A percentile compares a stretch with the other conserved stretches of the same genome.
phyloP scores from a whole-genome alignment of 2,888 invertebrate species.

The Resseliella maxima region DNA sequence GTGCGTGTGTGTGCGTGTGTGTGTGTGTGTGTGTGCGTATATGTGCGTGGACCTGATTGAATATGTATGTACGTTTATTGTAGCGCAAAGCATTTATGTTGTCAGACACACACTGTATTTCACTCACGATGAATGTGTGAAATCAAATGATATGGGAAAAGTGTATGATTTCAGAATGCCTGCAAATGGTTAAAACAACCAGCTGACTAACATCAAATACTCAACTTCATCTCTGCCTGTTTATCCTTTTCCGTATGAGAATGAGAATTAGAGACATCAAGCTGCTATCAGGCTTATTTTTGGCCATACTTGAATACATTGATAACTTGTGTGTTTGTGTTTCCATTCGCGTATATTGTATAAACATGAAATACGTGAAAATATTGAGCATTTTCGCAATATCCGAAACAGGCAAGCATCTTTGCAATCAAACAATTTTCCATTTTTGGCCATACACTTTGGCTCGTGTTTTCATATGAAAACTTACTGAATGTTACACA shows the following conservation, averaged over 20 bases:
- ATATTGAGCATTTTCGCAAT: slow-evolving; percentile 40
- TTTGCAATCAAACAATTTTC: neutral
- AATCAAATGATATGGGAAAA: neutral
- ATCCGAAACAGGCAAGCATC: slow-evolving; percentile 7
- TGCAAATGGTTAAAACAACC: neutral
- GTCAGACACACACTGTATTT: neutral
- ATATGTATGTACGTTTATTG: neutral
- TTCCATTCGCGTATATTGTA: neutral
- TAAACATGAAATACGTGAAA: slow-evolving; percentile 6
- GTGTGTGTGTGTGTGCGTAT: neutral
- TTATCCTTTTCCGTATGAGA: neutral
- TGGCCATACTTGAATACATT: neutral
- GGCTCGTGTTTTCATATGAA: neutral
- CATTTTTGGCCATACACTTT: neutral
- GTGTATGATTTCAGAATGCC: neutral
- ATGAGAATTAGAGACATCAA: neutral
- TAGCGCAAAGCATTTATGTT: neutral
- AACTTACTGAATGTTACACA: neutral
- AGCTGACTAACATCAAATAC: neutral
- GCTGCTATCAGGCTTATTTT: neutral
- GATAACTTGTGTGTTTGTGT: slow-evolving; percentile 10
- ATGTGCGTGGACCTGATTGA: too few relatives aligned
- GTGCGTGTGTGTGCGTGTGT: neutral
- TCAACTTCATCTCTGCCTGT: neutral
- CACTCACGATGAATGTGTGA: neutral